Base-by-base conservation (phyloP, 2,888 invertebrate genomes). In the Dendrolimus houi region DNA sequence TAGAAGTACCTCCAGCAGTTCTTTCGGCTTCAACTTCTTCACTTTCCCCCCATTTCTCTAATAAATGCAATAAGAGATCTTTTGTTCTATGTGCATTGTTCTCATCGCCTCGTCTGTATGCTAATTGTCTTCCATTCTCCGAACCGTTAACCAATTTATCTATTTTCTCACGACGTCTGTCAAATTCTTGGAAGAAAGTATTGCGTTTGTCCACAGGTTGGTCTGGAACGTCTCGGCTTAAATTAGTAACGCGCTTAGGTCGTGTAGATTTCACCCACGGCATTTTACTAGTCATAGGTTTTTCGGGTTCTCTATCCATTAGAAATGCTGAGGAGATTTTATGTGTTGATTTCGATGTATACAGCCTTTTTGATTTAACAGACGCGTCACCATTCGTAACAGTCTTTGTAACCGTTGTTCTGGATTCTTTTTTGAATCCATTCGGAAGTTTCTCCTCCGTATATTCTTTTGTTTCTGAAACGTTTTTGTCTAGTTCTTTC, bases 1-100 rank as follows among this genome's bases (percentile, higher is more conserved):
- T 88, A 0, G 89, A 84, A 1, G 90, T 89, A 0, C 93, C 92
- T 14, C 91, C 91, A 3, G 93, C 88, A 61, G 92, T 86, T 64
- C 91, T 80, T 73, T 88, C 72, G 64, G 85, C 74, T 78, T 91
- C 70, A 67, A 83, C 72, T 79, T 87, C 87, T 69, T 81, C 87
- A 64, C 77, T 92, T n/a, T 93, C 94, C 54, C 95, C 95, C 94
- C 96, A 96, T 75, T 95, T 95, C 66, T 95, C 94, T 56, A 96
- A 79, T 58, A 96, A 86, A 74, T 95, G 94, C 41, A 96, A 75
- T 52, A 96, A 83, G 55, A 96, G 91, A 76, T 96, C 95, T 81
- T 96, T 96, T 40, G 96, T 95, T 56, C 93, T 92, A 62, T 93
- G 94, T 10, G 94, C 94, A 53, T 93, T 93, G 69, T 92, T 86